phyloP scores from a whole-genome alignment of 2,113 vertebrate genomes.

The Megaceryle maxima region DNA sequence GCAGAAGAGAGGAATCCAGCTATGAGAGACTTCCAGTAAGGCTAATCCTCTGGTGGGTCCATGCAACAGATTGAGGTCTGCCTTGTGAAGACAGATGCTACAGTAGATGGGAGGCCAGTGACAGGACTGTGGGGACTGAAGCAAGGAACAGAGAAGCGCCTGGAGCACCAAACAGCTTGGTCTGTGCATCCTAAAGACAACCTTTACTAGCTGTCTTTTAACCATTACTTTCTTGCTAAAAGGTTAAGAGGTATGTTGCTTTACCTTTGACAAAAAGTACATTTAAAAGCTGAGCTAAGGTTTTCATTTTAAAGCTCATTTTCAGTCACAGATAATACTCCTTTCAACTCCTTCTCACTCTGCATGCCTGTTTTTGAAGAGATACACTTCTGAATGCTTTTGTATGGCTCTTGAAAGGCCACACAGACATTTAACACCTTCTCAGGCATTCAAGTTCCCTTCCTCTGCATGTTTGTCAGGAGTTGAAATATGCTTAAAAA shows the following conservation, averaged over 20 bases:
- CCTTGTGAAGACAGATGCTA: not conserved
- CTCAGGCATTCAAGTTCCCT: not conserved
- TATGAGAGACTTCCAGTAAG: not conserved
- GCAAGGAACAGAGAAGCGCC: not conserved
- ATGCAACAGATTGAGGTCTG: not conserved
- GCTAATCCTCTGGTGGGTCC: not conserved
- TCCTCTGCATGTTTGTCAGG: not conserved
- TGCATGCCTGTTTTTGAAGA: not conserved
- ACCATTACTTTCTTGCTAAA: not conserved
- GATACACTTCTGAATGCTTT: not conserved
- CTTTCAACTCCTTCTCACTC: not conserved
- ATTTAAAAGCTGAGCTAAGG: not conserved
- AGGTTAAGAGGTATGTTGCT: not conserved
- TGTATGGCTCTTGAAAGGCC: not conserved
- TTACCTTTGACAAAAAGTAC: not conserved
- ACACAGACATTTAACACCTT: not conserved
- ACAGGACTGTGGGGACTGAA: not conserved
- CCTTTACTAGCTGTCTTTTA: not conserved
- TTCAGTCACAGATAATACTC: not conserved
- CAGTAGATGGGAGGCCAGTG: not conserved
- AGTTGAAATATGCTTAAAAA: not conserved
- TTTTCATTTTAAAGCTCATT: not conserved
- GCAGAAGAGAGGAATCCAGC: not conserved
- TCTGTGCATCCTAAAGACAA: not conserved
- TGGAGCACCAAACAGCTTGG: not conserved